These are phyloP conservation scores for Otocyon megalotis DNA, from an alignment of 2,113 vertebrate species.

Conservation along the genomic window DNA sequence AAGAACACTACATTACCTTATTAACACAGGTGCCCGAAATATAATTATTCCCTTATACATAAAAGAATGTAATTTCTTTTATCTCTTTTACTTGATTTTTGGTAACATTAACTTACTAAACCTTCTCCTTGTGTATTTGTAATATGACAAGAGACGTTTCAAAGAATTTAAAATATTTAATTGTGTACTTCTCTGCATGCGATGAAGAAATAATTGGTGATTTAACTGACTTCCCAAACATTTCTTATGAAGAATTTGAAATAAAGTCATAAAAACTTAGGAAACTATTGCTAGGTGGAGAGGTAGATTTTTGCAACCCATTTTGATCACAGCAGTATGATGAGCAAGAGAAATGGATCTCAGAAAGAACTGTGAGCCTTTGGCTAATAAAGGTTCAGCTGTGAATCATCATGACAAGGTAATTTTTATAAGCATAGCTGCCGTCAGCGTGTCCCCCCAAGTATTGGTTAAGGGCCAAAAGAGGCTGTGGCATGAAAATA, in stretches of 20 bases:
- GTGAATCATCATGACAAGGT: neutral
- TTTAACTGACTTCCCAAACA: conserved; percentile 35
- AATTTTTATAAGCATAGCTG: neutral
- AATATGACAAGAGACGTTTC: conserved; percentile 65
- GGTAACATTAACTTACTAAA: conserved; percentile 78
- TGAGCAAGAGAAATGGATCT: neutral
- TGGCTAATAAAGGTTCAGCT: neutral
- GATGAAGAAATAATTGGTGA: conserved; percentile 55
- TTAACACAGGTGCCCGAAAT: conserved; percentile 81
- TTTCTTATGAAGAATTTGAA: conserved; percentile 36
- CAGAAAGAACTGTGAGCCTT: neutral
- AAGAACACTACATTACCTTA: conserved; percentile 76
- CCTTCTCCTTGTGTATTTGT: conserved; percentile 72
- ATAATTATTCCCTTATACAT: conserved; percentile 73
- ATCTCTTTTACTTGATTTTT: conserved; percentile 82
- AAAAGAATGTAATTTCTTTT: conserved; percentile 80
- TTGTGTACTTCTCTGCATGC: conserved; percentile 57
- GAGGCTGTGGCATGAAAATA: neutral
- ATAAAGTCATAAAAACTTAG: conserved; percentile 31
- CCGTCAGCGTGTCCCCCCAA: neutral
- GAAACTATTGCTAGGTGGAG: neutral
- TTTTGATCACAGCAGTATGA: conserved; percentile 3
- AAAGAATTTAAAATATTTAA: conserved; percentile 62
- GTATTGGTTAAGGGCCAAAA: neutral
- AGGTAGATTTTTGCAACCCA: neutral